Percentiles rank a stretch among this genome's conserved stretches.
Conservation (phyloP, 2,797 vertebrate species). For the Enteromius fasciolatus region DNA sequence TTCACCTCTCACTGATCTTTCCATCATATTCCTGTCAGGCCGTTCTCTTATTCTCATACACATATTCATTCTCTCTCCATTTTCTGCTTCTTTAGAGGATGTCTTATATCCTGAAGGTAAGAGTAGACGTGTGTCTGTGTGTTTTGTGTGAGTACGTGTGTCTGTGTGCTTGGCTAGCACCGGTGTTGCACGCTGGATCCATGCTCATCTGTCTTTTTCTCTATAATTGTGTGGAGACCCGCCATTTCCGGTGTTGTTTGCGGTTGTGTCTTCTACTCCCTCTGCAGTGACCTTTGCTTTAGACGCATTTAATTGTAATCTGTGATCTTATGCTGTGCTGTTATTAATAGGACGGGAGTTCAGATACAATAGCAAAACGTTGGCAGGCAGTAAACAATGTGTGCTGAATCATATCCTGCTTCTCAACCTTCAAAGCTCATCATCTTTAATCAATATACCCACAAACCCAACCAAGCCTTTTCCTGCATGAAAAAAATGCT, state of each 20-base stretch:
- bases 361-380: not conserved
- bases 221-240: constrained; percentile 25
- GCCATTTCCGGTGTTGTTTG: constrained; percentile 70
- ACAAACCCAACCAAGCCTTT: constrained; percentile 11
- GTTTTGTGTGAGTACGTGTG: constrained; percentile 32
- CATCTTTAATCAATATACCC: not conserved
- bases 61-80: constrained; percentile 86
- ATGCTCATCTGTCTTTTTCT: constrained; percentile 32
- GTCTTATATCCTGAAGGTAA: constrained; percentile 99
- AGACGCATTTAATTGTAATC: constrained; percentile 25
- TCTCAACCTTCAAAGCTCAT: not conserved
- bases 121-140: constrained; percentile 78
- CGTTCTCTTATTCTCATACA: constrained; percentile 72
- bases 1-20: constrained; percentile 69
- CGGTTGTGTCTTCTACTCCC: constrained; percentile 48
- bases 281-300: constrained; percentile 42
- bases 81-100: constrained; percentile 95
- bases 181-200: constrained; percentile 61
- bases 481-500: constrained; percentile 27
- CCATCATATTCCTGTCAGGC: constrained; percentile 66
- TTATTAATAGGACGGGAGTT: not conserved
- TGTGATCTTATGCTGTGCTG: not conserved
- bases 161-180: constrained; percentile 60
- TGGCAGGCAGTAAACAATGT: not conserved
- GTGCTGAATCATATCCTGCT: constrained; percentile 25